Percentiles rank a stretch among this genome's conserved stretches.
Evolutionary conservation across 2,797 vertebrate genomes (phyloP).

Genomic region (Enteromius fasciolatus): DNA sequence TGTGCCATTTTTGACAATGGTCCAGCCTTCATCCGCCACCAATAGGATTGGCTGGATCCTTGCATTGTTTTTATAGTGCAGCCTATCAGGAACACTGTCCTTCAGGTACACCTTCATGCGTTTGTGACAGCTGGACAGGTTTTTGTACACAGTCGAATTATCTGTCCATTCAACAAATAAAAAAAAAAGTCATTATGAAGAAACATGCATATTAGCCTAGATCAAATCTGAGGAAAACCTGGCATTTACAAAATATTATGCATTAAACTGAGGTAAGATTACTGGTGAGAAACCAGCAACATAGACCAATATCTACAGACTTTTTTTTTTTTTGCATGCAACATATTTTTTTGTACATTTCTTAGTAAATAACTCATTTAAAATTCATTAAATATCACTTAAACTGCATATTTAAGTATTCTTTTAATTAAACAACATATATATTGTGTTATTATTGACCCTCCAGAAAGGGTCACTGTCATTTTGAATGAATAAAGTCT

Average conservation of each 20-base stretch:
- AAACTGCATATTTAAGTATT: too few species aligned
- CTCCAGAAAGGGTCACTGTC: too few species aligned
- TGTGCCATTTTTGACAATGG: slow-evolving; percentile 80
- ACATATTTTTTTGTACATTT: neutral
- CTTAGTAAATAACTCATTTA: too few species aligned
- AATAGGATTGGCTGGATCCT: slow-evolving; percentile 88
- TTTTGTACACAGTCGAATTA: slow-evolving; percentile 69
- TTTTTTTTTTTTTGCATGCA: neutral
- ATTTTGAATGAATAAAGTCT: too few species aligned
- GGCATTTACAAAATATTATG: neutral
- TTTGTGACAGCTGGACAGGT: slow-evolving; percentile 77
- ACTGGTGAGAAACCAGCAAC: neutral
- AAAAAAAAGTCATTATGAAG: neutral
- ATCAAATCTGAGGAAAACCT: neutral
- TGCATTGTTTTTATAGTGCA: slow-evolving; percentile 86
- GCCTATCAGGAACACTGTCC: slow-evolving; percentile 83
- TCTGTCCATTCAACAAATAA: slow-evolving; percentile 71
- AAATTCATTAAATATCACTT: too few species aligned
- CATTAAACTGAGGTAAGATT: neutral
- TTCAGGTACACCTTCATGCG: slow-evolving; percentile 90
- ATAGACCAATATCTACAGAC: neutral
- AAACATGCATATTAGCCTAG: neutral
- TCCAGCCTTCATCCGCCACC: slow-evolving; percentile 95
- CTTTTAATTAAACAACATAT: too few species aligned
- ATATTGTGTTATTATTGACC: too few species aligned